Conservation (phyloP, 2,888 invertebrate species). For the Andrena minutula region DNA sequence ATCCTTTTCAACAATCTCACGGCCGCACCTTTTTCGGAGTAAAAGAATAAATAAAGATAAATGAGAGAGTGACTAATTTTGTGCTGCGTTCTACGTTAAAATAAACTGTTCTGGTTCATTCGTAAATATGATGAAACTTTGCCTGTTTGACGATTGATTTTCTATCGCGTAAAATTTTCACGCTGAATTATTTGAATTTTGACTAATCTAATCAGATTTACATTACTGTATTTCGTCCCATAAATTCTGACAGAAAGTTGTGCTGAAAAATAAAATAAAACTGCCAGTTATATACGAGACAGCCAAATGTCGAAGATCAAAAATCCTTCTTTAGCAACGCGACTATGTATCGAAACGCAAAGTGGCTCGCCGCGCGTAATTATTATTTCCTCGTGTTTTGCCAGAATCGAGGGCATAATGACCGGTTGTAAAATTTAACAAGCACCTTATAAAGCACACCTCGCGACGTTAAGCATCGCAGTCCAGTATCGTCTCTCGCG, state of each 20-base stretch:
- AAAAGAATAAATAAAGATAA: no score
- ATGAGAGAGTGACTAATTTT: no score
- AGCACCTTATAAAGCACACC: slow-evolving; percentile 63
- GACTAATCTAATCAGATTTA: no score
- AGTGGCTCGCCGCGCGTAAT: slow-evolving; percentile 52
- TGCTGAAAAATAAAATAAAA: neutral
- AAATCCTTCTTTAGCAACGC: neutral
- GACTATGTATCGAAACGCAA: slow-evolving; percentile 42
- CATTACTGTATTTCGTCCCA: no score
- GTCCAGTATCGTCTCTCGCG: slow-evolving; percentile 36
- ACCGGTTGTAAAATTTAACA: slow-evolving; percentile 70
- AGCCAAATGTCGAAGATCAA: neutral
- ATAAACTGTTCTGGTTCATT: no score
- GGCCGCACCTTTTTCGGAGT: no score
- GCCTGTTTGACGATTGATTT: no score
- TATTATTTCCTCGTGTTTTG: slow-evolving; percentile 63
- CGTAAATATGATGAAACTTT: no score
- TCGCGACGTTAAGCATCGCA: slow-evolving; percentile 34
- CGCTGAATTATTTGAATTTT: no score
- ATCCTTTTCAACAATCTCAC: no score
- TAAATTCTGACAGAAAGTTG: neutral
- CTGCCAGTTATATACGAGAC: neutral
- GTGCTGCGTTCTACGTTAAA: no score
- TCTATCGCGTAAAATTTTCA: no score
- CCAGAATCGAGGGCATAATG: slow-evolving; percentile 66